These are phyloP conservation scores for Tanaodytes sp. DNA, from an alignment of 2,888 invertebrate genomes.

Conservation along the genomic window DNA sequence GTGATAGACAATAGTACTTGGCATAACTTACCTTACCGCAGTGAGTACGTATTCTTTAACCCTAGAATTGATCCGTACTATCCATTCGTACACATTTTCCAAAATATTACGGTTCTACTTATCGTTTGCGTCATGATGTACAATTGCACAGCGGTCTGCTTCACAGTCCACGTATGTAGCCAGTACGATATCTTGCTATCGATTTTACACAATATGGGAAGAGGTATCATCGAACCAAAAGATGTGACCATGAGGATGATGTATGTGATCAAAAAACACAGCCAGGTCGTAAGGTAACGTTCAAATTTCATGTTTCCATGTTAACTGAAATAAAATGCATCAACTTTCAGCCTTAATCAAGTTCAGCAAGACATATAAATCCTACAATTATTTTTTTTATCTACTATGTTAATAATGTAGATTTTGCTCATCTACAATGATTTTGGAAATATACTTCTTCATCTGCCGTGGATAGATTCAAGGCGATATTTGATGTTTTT, in stretches of 20 bases:
- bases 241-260: not conserved
- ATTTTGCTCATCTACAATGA: no score
- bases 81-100: not conserved
- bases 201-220: conserved; percentile 5
- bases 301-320: not conserved
- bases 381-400: not conserved
- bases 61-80: conserved; percentile 13
- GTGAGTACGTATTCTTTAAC: conserved; percentile 5
- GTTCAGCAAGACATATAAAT: no score
- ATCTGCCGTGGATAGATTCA: no score
- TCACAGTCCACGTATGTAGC: conserved; percentile 11
- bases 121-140: not conserved
- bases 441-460: no score
- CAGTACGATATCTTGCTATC: conserved; percentile 6
- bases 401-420: no score
- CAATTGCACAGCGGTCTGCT: conserved; percentile 3
- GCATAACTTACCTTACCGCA: conserved; percentile 13
- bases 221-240: not conserved
- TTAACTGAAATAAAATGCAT: no score
- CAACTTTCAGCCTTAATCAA: no score
- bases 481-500: no score
- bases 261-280: conserved; percentile 10
- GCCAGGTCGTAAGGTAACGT: conserved; percentile 8
- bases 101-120: not conserved
- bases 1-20: not conserved